These are phyloP conservation scores for Catocala sponsa DNA, from an alignment of 2,888 invertebrate species.

Conservation along the genomic window DNA sequence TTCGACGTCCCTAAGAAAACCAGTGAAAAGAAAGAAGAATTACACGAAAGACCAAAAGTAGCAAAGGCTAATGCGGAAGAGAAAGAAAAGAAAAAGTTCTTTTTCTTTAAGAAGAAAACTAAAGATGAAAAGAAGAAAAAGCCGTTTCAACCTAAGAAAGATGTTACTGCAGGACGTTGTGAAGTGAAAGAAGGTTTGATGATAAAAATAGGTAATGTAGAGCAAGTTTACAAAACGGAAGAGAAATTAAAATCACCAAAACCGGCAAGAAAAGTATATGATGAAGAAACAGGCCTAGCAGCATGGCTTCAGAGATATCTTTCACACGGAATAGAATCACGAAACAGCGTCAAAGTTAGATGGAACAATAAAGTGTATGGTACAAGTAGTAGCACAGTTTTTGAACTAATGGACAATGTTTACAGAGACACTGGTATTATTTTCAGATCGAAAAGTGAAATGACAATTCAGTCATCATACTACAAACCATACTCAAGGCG, in stretches of 20 bases:
- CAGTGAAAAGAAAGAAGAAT: conserved; percentile 38
- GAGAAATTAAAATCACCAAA: conserved; percentile 20
- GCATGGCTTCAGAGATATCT: conserved; percentile 71
- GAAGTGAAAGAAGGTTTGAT: conserved; percentile 72
- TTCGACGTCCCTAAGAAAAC: conserved; percentile 38
- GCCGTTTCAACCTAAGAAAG: conserved; percentile 62
- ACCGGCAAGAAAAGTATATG: conserved; percentile 35
- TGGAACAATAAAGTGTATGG: conserved; percentile 75
- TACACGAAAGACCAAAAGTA: conserved; percentile 1
- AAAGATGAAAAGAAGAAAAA: conserved; percentile 39
- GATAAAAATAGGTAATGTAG: conserved; percentile 60
- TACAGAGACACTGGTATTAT: conserved; percentile 66
- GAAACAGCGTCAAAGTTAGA: conserved; percentile 69
- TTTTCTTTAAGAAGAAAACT: conserved; percentile 71
- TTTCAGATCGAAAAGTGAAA: conserved; percentile 68
- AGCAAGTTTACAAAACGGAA: conserved; percentile 33
- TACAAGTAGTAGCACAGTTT: conserved; percentile 73
- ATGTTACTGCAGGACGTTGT: conserved; percentile 71
- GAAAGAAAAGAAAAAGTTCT: conserved; percentile 60
- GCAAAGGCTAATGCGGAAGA: conserved; percentile 56
- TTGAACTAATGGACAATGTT: conserved; percentile 70
- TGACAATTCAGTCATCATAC: conserved; percentile 59
- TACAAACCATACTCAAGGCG: conserved; percentile 51
- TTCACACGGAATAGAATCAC: conserved; percentile 62
- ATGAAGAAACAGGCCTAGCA: conserved; percentile 59